Evolutionary conservation across 2,888 invertebrate genomes (phyloP).

Genomic region (Sisyra terminalis): DNA sequence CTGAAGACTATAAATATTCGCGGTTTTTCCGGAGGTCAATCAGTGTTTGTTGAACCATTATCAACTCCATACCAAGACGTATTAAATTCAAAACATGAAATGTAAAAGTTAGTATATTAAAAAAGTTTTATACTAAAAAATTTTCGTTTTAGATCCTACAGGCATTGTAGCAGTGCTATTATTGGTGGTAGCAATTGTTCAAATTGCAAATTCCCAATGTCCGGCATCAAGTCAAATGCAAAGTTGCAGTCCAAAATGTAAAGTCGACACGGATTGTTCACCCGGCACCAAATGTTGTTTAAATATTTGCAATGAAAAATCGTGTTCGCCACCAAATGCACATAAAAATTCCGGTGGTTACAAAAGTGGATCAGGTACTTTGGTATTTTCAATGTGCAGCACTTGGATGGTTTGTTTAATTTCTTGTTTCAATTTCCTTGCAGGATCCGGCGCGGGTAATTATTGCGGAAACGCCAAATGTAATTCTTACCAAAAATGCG

Average conservation of each 20-base stretch:
- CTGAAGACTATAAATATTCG: no score
- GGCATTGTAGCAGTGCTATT: no score
- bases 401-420: not conserved
- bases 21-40: no score
- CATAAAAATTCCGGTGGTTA: slow-evolving; percentile 22
- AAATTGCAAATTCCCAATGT: slow-evolving; percentile 26
- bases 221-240: slow-evolving; percentile 46
- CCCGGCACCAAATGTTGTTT: slow-evolving; percentile 50
- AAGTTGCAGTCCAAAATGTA: slow-evolving; percentile 50
- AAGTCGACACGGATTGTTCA: slow-evolving; percentile 46
- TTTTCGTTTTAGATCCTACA: no score
- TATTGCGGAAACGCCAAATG: slow-evolving; percentile 58
- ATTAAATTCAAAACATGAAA: no score
- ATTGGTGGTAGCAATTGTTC: no score
- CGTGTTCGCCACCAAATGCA: slow-evolving; percentile 37
- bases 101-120: no score
- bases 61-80: no score
- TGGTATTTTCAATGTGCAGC: not conserved
- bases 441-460: slow-evolving; percentile 32
- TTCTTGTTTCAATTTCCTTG: slow-evolving; percentile 12
- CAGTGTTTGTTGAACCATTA: no score
- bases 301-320: slow-evolving; percentile 51
- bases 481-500: slow-evolving; percentile 47
- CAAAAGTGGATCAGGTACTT: slow-evolving; percentile 22
- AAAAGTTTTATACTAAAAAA: no score